Conservation (phyloP, 1,140 invertebrate genomes). For the Drosophila bifasciata region DNA sequence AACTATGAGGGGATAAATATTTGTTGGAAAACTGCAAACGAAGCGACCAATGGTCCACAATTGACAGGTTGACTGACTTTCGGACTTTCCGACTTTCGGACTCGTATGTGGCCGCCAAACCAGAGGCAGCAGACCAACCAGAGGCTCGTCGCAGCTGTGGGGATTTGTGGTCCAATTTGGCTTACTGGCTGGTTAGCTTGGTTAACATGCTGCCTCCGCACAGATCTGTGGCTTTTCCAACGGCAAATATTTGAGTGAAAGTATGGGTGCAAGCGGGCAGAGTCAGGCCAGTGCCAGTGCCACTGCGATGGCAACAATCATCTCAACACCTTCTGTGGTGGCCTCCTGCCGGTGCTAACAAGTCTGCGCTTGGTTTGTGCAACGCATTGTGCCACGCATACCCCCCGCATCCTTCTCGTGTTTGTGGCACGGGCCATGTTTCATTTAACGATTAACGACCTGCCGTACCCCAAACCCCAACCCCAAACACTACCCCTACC, state of each 20-base stretch:
- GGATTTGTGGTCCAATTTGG: slow-evolving; percentile 70
- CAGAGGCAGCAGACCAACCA: neutral
- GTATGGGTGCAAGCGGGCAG: slow-evolving; percentile 30
- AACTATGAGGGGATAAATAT: slow-evolving; percentile 17
- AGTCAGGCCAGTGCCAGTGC: slow-evolving; percentile 25
- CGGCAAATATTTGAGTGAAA: slow-evolving; percentile 79
- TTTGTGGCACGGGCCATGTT: slow-evolving; percentile 35
- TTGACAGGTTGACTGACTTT: slow-evolving; percentile 27
- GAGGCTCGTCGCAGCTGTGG: slow-evolving; percentile 3
- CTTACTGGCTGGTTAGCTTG: slow-evolving; percentile 15
- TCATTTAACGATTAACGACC: slow-evolving; percentile 30
- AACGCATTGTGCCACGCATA: slow-evolving; percentile 4
- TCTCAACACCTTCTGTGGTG: slow-evolving; percentile 64
- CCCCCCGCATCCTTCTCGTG: slow-evolving; percentile 8
- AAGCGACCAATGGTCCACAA: slow-evolving; percentile 15
- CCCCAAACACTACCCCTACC: too few species aligned
- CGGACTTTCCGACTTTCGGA: slow-evolving; percentile 24
- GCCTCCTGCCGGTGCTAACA: slow-evolving; percentile 31
- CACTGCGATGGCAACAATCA: neutral
- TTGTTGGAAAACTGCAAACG: slow-evolving; percentile 26
- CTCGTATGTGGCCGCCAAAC: slow-evolving; percentile 14
- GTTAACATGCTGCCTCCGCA: slow-evolving; percentile 32
- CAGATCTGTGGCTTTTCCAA: slow-evolving; percentile 41
- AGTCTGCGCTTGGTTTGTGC: neutral
- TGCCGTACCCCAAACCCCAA: neutral